Conservation (phyloP, 1,140 invertebrate species). For the Caenorhabditis elegans region WBcel235 BX284603.4:2193501-2194000, state of each 20-base stretch:
- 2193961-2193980: too few relatives aligned
- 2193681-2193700: constrained; percentile 94
- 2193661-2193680: constrained; percentile 87
- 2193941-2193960: too few relatives aligned
- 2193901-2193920: neutral
- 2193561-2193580: constrained; percentile 93
- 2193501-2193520: constrained; percentile 86
- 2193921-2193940: too few relatives aligned
- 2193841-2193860: constrained; percentile 21
- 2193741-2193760: constrained; percentile 48
- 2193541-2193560: constrained; percentile 79
- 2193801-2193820: constrained; percentile 54
- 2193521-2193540: constrained; percentile 86
- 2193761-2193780: constrained; percentile 44
- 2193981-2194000: too few relatives aligned
- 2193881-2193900: neutral
- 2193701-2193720: constrained; percentile 87
- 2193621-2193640: constrained; percentile 92
- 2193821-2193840: constrained; percentile 52
- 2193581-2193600: constrained; percentile 94
- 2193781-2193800: constrained; percentile 52
- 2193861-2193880: constrained; percentile 22
- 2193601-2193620: constrained; percentile 83
- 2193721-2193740: constrained; percentile 53
- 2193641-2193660: constrained; percentile 85